These are phyloP conservation scores for Callipepla squamata DNA, from an alignment of 2,113 vertebrate genomes.

Conservation along the genomic window DNA sequence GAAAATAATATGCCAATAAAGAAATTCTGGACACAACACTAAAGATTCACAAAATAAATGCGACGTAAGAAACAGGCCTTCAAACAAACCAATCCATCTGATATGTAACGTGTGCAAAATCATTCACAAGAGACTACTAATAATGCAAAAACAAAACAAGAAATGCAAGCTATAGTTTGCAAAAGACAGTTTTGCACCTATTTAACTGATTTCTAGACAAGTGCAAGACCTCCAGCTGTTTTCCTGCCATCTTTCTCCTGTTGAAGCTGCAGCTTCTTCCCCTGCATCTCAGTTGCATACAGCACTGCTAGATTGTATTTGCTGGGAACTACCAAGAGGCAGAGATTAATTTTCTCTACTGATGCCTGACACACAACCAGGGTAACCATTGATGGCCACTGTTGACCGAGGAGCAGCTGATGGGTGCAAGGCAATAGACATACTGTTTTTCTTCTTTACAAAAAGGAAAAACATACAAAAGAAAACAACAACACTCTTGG, in stretches of 20 bases:
- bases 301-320: accelerated
- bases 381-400: no score
- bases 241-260: background rate
- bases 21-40: background rate
- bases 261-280: background rate
- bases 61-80: background rate
- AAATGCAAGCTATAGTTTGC: background rate
- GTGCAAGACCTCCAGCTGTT: background rate
- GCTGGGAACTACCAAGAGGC: background rate
- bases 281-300: accelerated
- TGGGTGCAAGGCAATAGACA: no score
- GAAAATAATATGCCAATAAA: background rate
- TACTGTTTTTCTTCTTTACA: no score
- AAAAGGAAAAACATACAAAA: no score
- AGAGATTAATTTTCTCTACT: background rate
- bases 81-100: background rate
- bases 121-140: background rate
- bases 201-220: slow-evolving; percentile 11
- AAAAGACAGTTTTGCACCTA: background rate
- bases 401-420: no score
- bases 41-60: background rate
- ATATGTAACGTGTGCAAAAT: background rate
- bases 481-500: no score
- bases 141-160: background rate
- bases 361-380: no score